Evolutionary conservation across 2,113 vertebrate genomes (phyloP).

Genomic region (Gnathonemus longibarbis): DNA sequence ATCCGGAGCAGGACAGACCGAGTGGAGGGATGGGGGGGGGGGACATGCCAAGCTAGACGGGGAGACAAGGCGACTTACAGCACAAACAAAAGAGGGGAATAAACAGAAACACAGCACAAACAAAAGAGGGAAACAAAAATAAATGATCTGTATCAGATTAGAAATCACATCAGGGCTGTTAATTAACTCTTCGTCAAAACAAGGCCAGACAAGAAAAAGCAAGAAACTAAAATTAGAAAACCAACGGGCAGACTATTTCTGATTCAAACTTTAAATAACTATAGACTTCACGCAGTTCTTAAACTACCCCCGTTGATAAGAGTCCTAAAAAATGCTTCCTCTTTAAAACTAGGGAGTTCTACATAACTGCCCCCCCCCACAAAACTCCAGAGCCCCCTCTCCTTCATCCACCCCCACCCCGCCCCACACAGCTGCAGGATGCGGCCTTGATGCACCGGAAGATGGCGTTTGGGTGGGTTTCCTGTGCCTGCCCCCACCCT

Average conservation of each 20-base stretch:
- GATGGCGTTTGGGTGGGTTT: neutral
- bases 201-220: neutral
- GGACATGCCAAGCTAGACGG: neutral
- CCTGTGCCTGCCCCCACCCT: neutral
- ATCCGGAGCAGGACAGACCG: neutral
- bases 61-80: neutral
- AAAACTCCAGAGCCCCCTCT: too few relatives aligned
- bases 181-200: neutral
- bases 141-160: neutral
- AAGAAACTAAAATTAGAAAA: neutral
- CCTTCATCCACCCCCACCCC: too few relatives aligned
- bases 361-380: neutral
- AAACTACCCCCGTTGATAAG: neutral
- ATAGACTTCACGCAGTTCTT: neutral
- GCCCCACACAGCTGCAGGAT: neutral
- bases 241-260: neutral
- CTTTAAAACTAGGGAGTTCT: neutral
- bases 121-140: neutral
- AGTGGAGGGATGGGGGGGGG: neutral
- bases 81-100: neutral
- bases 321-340: neutral
- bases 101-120: neutral
- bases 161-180: neutral
- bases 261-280: neutral
- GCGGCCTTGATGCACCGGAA: neutral